phyloP scores from a whole-genome alignment of 2,888 invertebrate species.

The Tetranychus piercei region DNA sequence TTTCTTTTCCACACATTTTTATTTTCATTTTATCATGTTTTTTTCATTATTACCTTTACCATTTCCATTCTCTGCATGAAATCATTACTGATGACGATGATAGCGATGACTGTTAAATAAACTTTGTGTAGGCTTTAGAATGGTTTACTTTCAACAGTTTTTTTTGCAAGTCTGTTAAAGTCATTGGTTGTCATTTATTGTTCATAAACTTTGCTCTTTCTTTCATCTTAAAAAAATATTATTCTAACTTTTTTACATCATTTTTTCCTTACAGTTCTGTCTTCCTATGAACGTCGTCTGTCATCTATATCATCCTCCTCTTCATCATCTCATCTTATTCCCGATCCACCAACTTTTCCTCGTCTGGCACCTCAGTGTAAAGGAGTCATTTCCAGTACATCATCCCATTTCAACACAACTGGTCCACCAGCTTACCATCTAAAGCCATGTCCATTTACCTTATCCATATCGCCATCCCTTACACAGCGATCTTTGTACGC shows the following conservation, averaged over 20 bases:
- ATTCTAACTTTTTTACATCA: neutral
- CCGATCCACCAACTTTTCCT: constrained; percentile 17
- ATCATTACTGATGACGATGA: neutral
- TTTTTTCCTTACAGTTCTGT: neutral
- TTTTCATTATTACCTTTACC: neutral
- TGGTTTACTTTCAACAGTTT: neutral
- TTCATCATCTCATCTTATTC: constrained; percentile 21
- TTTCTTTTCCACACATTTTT: neutral
- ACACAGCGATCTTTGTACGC: constrained; percentile 27
- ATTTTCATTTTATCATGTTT: neutral
- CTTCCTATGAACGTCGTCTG: neutral
- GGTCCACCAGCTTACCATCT: neutral
- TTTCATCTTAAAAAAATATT: neutral
- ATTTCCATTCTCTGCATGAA: neutral
- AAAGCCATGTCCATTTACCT: constrained; percentile 24
- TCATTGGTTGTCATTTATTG: neutral
- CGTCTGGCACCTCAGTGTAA: constrained; percentile 26
- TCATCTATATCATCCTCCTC: constrained; percentile 20
- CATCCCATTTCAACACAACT: neutral
- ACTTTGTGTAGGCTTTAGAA: neutral
- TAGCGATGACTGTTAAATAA: neutral
- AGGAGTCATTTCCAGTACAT: neutral
- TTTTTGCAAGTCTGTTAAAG: neutral
- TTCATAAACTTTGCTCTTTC: no score
- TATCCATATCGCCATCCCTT: constrained; percentile 25